Conservation (phyloP, 2,888 invertebrate species). For the Cynaeus angustus region DNA sequence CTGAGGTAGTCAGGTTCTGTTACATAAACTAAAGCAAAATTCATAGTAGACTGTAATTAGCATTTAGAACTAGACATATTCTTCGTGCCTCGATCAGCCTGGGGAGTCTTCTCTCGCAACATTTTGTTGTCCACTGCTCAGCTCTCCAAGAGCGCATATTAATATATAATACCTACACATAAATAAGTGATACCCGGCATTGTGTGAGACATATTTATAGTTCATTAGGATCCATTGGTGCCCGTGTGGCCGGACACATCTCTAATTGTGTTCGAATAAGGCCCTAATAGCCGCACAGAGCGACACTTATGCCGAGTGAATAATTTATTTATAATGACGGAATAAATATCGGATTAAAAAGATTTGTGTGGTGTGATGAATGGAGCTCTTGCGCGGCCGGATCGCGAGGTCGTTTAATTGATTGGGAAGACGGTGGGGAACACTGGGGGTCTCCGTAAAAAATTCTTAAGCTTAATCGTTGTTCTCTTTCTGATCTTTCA, state of each 20-base stretch:
- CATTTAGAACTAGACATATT: no score
- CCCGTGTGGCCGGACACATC: slow-evolving; percentile 70
- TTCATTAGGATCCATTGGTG: slow-evolving; percentile 71
- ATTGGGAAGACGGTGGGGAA: slow-evolving; percentile 54
- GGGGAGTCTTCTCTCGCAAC: slow-evolving; percentile 1
- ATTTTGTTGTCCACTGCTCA: slow-evolving; percentile 50
- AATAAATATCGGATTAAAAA: slow-evolving; percentile 72
- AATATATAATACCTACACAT: slow-evolving; percentile 70
- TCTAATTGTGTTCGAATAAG: slow-evolving; percentile 72
- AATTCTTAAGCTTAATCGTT: slow-evolving; percentile 6
- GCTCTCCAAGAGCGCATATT: slow-evolving; percentile 61
- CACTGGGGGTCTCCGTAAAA: slow-evolving; percentile 20
- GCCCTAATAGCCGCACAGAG: slow-evolving; percentile 69
- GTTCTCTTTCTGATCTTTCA: slow-evolving; percentile 56
- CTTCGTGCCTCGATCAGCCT: no score
- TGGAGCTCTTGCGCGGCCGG: slow-evolving; percentile 53
- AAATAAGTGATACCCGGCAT: slow-evolving; percentile 71
- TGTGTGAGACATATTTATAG: slow-evolving; percentile 71
- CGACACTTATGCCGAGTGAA: slow-evolving; percentile 68
- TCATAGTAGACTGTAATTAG: no score
- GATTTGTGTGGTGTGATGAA: slow-evolving; percentile 72
- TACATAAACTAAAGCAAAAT: no score
- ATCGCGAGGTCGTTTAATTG: slow-evolving; percentile 59
- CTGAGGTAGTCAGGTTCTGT: no score
- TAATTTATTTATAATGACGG: slow-evolving; percentile 72